Base-by-base conservation (phyloP, 2,797 vertebrate species). In the Micromesistius poutassou region DNA sequence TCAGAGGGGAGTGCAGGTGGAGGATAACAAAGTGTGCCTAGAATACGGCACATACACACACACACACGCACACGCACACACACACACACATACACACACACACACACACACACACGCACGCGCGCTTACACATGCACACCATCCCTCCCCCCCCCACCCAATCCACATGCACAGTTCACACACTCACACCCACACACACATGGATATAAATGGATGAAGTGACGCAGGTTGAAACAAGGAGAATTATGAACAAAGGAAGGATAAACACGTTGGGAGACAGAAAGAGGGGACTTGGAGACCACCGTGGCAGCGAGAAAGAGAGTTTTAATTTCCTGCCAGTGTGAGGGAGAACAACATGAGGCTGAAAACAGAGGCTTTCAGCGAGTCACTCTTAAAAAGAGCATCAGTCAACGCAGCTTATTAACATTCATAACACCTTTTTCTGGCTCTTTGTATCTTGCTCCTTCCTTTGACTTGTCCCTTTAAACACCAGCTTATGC, bases 291-390 rank as follows among this genome's bases (percentile, higher is more conserved):
- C 50, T 88, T 35, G 82, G 71, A 74, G 79, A 55, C 84, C 83
- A 87, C 82, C 81, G 74, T 77, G 78, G 74, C 82, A 76, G 80
- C 84, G 81, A 55, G 80, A 78, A 84, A 81, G 83, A 80, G 78
- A 85, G 80, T 85, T 91, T 90, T 88, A 86, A 90, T 92, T 88
- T 91, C 91, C 90, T 91, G 87, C 77, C 84, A 74, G 77, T 82
- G 84, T 82, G 89, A 90, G 84, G 25, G 70, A 87, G 86, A 88
- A 87, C 81, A 89, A 83, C 83, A 87, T 90, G 85, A 87, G 87
- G 87, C 90, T 84, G 83, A 83, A 86, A 88, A 88, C 88, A 82
- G 55, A 28, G 83, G n/a, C 77, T 89, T 89, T 84, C 84, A 87
- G 78, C 89, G 86, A 91, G 87, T 90, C 87, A 90, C 85, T 89